Percentiles rank a stretch among this genome's conserved stretches.
These are phyloP conservation scores for Cottoperca gobio DNA, from an alignment of 2,797 vertebrate species.

Conservation along the genomic window DNA sequence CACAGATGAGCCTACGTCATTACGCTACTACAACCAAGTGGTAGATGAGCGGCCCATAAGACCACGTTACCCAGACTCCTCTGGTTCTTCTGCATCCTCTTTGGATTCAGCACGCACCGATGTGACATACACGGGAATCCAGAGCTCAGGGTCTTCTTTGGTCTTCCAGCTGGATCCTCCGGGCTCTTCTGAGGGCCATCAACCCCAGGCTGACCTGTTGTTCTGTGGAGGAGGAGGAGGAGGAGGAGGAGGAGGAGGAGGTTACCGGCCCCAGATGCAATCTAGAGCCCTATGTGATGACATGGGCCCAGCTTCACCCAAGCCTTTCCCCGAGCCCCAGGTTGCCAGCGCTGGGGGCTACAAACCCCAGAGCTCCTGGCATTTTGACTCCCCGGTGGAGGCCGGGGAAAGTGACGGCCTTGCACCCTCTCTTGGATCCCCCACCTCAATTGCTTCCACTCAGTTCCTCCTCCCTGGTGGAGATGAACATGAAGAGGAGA, in stretches of 20 bases:
- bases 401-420: slow-evolving; percentile 52
- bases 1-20: slow-evolving; percentile 78
- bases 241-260: slow-evolving; percentile 62
- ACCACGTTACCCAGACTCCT: slow-evolving; percentile 76
- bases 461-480: slow-evolving; percentile 92
- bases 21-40: slow-evolving; percentile 85
- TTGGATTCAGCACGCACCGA: slow-evolving; percentile 85
- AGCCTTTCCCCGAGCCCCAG: slow-evolving; percentile 53
- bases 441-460: slow-evolving; percentile 93
- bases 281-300: slow-evolving; percentile 72
- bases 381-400: slow-evolving; percentile 83
- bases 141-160: slow-evolving; percentile 86
- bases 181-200: slow-evolving; percentile 82
- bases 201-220: slow-evolving; percentile 28
- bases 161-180: slow-evolving; percentile 82
- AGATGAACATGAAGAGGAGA: slow-evolving; percentile 84
- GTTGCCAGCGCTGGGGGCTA: slow-evolving; percentile 82
- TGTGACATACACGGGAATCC: slow-evolving; percentile 94
- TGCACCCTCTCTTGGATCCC: slow-evolving; percentile 91
- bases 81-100: slow-evolving; percentile 85
- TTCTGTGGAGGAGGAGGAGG: slow-evolving; percentile 37
- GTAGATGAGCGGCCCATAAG: slow-evolving; percentile 85
- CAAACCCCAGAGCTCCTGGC: slow-evolving; percentile 92
- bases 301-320: slow-evolving; percentile 48
- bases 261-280: slow-evolving; percentile 82